Evolutionary conservation across 2,797 vertebrate genomes (phyloP), one percentile per base, ranked within the genome.

Genomic region (Urosaurus nigricauda): DNA sequence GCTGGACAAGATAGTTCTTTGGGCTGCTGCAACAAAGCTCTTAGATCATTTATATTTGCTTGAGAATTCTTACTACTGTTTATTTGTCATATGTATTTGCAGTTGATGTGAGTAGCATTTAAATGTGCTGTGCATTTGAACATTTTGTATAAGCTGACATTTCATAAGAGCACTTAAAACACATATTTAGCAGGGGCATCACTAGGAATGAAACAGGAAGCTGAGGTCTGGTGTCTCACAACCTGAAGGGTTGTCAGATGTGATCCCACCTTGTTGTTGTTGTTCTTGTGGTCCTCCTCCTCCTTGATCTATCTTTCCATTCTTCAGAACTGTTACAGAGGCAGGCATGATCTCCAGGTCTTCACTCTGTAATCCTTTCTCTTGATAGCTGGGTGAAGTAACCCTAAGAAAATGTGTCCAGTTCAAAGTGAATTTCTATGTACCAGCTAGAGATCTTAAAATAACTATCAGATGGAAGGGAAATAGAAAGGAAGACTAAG

Each of bases 401-500:
- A 47, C 35, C 77, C 70, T 53, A 29, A 68, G 60, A 79, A 35
- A 26, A 70, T 24, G 47, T 4, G 5, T 12, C 9, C 56, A 40
- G 35, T 60, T 75, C 71, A 77, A 60, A 77, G n/a, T 32, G 7
- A 83, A 68, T 16, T 60, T 85, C 40, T 79, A 40, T 86, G 29
- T 9, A 35, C 53, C 37, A 71, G 21, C 12, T 32, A 11, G 17
- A 47, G 60, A 87, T 63, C 32, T 75, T 35, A 60, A 87, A 35
- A 17, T 29, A n/a, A 26, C 14, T 17, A 14, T 56, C 51, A 19
- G 40, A 14, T 19, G 53, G 73, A 58, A 88, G 13, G 47, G 5
- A 88, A 88, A n/a, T 74, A 81, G 58, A 78, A 43, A n/a, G 19
- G 32, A 51, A 43, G 65, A 43, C 12, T 71, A 58, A 84, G 32